Base-by-base conservation (phyloP, 2,888 invertebrate species). In the Myopa tessellatipennis region DNA sequence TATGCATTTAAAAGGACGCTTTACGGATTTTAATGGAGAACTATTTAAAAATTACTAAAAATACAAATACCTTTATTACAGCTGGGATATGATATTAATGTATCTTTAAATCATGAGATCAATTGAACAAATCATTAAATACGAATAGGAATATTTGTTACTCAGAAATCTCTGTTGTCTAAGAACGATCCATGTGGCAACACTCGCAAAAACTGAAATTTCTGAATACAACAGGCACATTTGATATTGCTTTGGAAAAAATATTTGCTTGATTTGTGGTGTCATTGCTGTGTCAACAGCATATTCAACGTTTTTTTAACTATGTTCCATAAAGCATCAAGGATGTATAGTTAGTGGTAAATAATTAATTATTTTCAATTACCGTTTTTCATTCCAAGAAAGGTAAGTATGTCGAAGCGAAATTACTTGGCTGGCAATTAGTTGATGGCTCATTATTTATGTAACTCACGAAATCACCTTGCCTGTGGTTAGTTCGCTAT, bases 401-500 rank as follows among this genome's bases (percentile, higher is more conserved):
- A 18, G 4, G 74, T 74, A 67, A 74, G 65, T 65, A 38, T n/a
- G 12, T 3, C 26, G 18, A 50, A 36, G 40, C 45, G 26, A 10
- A 26, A 50, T 34, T 12, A 63, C 18, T 26, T 34, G 18, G 16
- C 36, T 61, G 52, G 26, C 36, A 26, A 12, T 36, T 36, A 5
- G 26, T 26, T 74, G n/a, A 4, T 7, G 36, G 26, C 67, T 74
- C 52, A 58, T 75, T 65, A 75, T 75, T 75, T 75, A 75, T 75
- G 75, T 69, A 68, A 75, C 26, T 50, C 75, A 75, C 58, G 69
- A 63, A 74, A 50, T 74, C 65, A 63, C 4, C 52, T 26, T 34
- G 52, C 18, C n/a, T 10, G 45, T 16, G 26, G 38, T 40, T n/a
- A n/a, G 16, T 14, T 36, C 67, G 16, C 36, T 36, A 38, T 38